Base-by-base conservation (phyloP, 30 jellyfish, hydroid and myxozoan genomes). In the Rhopilema esculentum region DNA sequence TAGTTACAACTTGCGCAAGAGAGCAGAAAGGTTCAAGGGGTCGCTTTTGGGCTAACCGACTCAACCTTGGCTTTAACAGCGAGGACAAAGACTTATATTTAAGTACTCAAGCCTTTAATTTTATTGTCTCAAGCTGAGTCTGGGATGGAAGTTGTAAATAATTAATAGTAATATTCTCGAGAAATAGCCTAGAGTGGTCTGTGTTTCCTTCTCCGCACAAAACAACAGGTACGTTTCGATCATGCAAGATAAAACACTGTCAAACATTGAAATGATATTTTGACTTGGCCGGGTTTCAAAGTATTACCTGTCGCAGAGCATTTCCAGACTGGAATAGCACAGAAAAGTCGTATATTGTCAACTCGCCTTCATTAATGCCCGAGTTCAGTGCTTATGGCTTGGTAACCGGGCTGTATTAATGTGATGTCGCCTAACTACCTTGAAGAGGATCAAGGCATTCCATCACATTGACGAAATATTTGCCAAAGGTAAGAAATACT, bases 51-150 rank as follows among this genome's bases (percentile, higher is more conserved):
- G 12, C 57, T 40, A 40, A 2, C 57, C 57, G 6, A 40, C 57
- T 40, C 57, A 40, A 12, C 57, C 12, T 12, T 40, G 57, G 57
- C 57, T 40, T 40, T 40, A 40, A 40, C 57, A 40, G 57, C 12
- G 9, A 40, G 57, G 48, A 73, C 84, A 84, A 84, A 32, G 75
- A 74, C 75, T 72, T 71, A 77, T 57, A 84, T 72, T 49, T 53
- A 50, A 32, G 70, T 49, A 84, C 62, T 72, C 72, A 49, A 25
- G 87, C 26, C 77, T 68, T 63, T 61, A 57, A 62, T 68, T 62
- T 49, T 63, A 72, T 84, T 84, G 91, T 72, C 85, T 84, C 80
- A 65, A 49, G 28, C 53, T 69, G 86, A 62, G 81, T 84, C 93
- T 84, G 78, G 81, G 87, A 30, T 69, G 83, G 81, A 84, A 69